phyloP scores from a whole-genome alignment of 2,888 invertebrate species.

The Acheta domesticus region DNA sequence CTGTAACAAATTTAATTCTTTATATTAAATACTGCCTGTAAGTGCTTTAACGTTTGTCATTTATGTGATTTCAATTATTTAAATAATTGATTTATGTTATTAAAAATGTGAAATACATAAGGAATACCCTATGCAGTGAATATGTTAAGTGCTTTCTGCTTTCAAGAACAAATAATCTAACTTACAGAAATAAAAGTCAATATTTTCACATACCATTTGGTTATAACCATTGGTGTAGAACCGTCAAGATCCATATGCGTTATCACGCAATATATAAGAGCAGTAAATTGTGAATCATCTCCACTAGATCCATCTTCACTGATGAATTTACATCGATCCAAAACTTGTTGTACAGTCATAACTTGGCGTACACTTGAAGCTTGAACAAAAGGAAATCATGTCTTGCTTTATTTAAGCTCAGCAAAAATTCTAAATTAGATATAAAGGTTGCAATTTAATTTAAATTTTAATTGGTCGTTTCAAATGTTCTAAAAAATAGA shows the following conservation, averaged over 20 bases:
- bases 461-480: slow-evolving; percentile 24
- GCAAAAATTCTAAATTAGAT: no score
- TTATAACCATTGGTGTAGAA: slow-evolving; percentile 44
- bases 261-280: slow-evolving; percentile 62
- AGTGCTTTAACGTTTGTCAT: no score
- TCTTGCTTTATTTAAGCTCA: no score
- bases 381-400: slow-evolving; percentile 41
- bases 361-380: slow-evolving; percentile 54
- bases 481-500: not conserved
- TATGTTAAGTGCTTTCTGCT: no score
- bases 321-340: slow-evolving; percentile 44
- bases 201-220: slow-evolving; percentile 48
- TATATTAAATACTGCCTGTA: no score
- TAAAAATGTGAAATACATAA: no score
- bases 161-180: no score
- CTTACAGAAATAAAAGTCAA: not conserved
- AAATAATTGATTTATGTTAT: no score
- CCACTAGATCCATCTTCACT: slow-evolving; percentile 25
- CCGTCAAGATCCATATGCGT: slow-evolving; percentile 71
- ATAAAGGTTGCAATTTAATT: no score
- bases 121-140: no score
- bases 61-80: no score
- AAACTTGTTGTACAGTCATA: slow-evolving; percentile 59
- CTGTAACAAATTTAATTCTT: no score
- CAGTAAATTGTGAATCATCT: slow-evolving; percentile 58